Evolutionary conservation across 2,113 vertebrate genomes (phyloP), one percentile per base, ranked within the genome.

Genomic region (Vidua chalybeata): DNA sequence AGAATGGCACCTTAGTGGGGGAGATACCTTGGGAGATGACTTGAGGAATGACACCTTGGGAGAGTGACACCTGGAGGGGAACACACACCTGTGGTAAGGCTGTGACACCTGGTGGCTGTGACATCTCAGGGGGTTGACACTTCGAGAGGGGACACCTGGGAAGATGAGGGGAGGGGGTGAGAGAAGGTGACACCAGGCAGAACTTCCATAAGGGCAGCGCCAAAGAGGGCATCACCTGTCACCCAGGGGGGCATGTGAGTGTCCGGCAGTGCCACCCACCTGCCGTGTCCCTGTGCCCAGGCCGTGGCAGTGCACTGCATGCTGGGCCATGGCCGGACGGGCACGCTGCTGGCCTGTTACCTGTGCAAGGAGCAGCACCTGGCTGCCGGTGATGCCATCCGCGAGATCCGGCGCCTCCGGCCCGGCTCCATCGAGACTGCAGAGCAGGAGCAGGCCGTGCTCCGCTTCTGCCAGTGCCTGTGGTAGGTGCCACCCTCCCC

Each of bases 281-380:
- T 1, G 0, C 35, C 1, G 9, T 88, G 67, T 63, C 58, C 43
- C 43, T 0, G 1, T 64, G 21, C 0, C 48, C 76, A 80, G 99
- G 99, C 97, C 0, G 99, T 99, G 52, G 99, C 95, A 0, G 99
- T 99, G 13, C 99, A 99, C 97, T 99, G 99, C 76, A 91, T 99
- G 95, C 98, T 99, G 82, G 99, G 99, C 0, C 97, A 98, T 2
- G 99, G 99, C 37, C 97, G 99, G 41, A 99, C 99, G 0, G 99
- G 99, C 41, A 99, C 99, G 51, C 98, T 99, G 99, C 97, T 99
- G 96, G 99, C 99, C 68, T 99, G 99, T 90, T 99, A 99, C 96
- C 98, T 99, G 96, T 98, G 98, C 35, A 99, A 98, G 96, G 96
- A 79, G 1, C 96, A 6, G 93, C 95, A 96, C 85, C 96, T 99